Conservation (phyloP, 2,797 vertebrate species). For the Lacerta agilis region DNA sequence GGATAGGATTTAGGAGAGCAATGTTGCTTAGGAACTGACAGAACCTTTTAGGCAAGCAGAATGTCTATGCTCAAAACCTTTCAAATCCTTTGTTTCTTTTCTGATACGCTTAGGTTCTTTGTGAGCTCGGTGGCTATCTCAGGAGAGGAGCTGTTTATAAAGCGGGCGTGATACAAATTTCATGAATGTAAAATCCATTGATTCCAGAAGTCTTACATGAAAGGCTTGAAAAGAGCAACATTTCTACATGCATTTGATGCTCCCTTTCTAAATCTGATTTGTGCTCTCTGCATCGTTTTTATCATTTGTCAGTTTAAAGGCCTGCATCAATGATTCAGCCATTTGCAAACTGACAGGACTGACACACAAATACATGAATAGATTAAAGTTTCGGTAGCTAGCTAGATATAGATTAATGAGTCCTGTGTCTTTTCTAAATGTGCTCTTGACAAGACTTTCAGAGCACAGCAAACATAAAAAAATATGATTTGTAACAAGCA, state of each 20-base stretch:
- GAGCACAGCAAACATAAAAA: conserved; percentile 33
- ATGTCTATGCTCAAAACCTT: conserved; percentile 49
- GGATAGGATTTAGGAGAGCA: conserved; percentile 59
- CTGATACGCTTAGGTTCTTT: conserved; percentile 30
- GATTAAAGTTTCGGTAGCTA: conserved; percentile 51
- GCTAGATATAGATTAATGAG: conserved; percentile 59
- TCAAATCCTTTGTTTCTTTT: conserved; percentile 49
- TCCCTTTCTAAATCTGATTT: conserved; percentile 58
- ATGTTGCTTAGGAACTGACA: conserved; percentile 62
- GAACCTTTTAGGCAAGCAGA: conserved; percentile 49
- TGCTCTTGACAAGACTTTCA: conserved; percentile 51
- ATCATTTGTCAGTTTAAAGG: conserved; percentile 57
- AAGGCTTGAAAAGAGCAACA: conserved; percentile 52
- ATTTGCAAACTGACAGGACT: conserved; percentile 57
- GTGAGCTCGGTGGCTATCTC: conserved; percentile 38
- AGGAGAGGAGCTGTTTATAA: conserved; percentile 52
- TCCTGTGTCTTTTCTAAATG: conserved; percentile 39
- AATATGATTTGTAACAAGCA: not conserved
- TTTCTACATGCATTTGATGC: conserved; percentile 42
- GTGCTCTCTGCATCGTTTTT: conserved; percentile 60
- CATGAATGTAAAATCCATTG: conserved; percentile 59
- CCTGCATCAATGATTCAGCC: conserved; percentile 52
- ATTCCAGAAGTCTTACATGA: conserved; percentile 48
- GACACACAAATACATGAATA: conserved; percentile 53
- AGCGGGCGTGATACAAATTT: conserved; percentile 54